These are phyloP conservation scores for Corynorhinus townsendii DNA, from an alignment of 2,113 vertebrate species.

Conservation along the genomic window DNA sequence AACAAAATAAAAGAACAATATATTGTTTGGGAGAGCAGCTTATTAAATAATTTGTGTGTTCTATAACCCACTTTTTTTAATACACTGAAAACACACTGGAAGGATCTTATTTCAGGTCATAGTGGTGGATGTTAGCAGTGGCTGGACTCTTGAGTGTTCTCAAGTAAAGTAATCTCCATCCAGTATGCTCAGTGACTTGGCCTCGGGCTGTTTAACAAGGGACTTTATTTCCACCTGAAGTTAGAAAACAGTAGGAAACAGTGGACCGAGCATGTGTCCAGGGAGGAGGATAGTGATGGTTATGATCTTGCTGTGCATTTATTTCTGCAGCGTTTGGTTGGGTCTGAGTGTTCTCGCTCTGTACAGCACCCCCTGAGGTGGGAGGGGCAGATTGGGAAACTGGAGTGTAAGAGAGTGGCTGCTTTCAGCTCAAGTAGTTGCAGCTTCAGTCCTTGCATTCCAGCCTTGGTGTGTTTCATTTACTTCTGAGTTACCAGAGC, in stretches of 20 bases:
- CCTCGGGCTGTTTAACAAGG: not conserved
- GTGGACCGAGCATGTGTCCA: accelerated
- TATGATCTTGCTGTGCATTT: not conserved
- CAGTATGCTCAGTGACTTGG: accelerated
- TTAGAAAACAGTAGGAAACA: not conserved
- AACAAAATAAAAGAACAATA: not conserved
- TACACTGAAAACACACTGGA: not conserved
- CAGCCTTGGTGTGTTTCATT: not conserved
- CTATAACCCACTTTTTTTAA: not conserved
- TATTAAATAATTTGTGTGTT: not conserved
- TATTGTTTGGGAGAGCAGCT: not conserved
- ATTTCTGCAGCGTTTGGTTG: not conserved
- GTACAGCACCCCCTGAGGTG: too few relatives aligned
- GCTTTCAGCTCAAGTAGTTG: not conserved
- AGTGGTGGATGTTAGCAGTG: not conserved
- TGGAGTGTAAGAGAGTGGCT: not conserved
- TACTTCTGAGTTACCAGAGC: not conserved
- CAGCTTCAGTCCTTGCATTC: not conserved
- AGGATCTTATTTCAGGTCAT: not conserved
- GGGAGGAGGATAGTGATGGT: not conserved
- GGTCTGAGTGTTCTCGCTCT: not conserved
- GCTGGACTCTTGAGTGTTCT: not conserved
- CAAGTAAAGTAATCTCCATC: not conserved
- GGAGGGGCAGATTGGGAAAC: not conserved
- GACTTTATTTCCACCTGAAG: not conserved